These are phyloP conservation scores for Erythrocebus patas DNA, from an alignment of 2,113 vertebrate genomes.

Conservation along the genomic window DNA sequence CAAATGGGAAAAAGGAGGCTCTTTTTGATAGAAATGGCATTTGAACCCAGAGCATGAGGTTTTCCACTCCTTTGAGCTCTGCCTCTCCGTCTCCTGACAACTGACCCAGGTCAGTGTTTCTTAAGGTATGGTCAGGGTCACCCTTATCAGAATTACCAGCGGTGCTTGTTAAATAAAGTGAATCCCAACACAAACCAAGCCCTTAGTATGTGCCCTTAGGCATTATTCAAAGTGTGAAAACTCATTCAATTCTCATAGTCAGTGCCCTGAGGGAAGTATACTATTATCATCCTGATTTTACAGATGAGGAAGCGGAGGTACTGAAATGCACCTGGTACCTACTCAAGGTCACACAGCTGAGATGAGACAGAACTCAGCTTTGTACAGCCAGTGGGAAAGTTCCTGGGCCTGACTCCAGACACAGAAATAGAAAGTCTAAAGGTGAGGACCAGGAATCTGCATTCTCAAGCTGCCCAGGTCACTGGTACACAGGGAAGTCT, in stretches of 20 bases:
- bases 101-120: neutral
- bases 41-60: neutral
- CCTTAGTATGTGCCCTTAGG: neutral
- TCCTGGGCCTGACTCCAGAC: neutral
- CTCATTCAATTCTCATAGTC: neutral
- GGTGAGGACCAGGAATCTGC: neutral
- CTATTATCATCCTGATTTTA: neutral
- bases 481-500: neutral
- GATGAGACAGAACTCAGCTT: neutral
- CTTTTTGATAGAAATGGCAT: neutral
- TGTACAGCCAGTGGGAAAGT: neutral
- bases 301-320: neutral
- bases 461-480: neutral
- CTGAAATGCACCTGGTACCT: neutral
- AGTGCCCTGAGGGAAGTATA: neutral
- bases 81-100: neutral
- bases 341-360: neutral
- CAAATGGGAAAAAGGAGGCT: neutral
- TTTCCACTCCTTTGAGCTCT: neutral
- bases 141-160: neutral
- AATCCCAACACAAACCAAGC: neutral
- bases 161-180: neutral
- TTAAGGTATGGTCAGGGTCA: neutral
- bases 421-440: neutral
- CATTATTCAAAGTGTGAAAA: neutral